Conservation (phyloP, 1,140 invertebrate species). For the Lordiphosa stackelbergi region DNA sequence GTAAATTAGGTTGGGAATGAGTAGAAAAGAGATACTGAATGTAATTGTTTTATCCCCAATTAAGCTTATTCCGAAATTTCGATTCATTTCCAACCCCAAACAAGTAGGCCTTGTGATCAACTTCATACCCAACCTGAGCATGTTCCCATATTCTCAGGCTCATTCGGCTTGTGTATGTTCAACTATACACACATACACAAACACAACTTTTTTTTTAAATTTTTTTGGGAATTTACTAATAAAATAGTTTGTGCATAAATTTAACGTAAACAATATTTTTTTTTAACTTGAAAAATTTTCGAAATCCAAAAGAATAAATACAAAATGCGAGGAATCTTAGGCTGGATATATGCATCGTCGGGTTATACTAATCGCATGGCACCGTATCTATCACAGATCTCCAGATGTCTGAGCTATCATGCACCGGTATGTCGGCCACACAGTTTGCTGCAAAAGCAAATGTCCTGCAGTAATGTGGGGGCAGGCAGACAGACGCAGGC, state of each 20-base stretch:
- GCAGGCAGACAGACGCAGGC: neutral
- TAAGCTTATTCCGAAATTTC: too few species aligned
- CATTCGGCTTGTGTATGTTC: slow-evolving; percentile 3
- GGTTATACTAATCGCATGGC: slow-evolving; percentile 21
- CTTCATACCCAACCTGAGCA: neutral
- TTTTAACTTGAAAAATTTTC: neutral
- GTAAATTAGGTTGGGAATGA: too few species aligned
- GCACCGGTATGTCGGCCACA: slow-evolving; percentile 35
- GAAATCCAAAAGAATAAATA: neutral
- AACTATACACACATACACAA: slow-evolving; percentile 4
- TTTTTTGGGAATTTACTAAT: too few species aligned
- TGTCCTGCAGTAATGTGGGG: slow-evolving; percentile 2
- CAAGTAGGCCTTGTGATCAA: slow-evolving; percentile 11
- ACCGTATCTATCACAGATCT: slow-evolving; percentile 47
- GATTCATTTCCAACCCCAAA: too few species aligned
- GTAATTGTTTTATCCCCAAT: too few species aligned
- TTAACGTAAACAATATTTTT: neutral
- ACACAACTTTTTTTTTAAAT: slow-evolving; percentile 3
- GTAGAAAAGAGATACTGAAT: too few species aligned
- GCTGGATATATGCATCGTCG: neutral
- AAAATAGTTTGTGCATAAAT: neutral
- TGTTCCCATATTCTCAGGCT: neutral
- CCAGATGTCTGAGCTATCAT: slow-evolving; percentile 48
- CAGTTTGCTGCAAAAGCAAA: slow-evolving; percentile 25
- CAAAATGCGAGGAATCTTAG: slow-evolving; percentile 22